A percentile compares a stretch with the other conserved stretches of the same genome.
Evolutionary conservation across 1,140 invertebrate genomes (phyloP).

Genomic region (Eriosoma lanigerum): DNA sequence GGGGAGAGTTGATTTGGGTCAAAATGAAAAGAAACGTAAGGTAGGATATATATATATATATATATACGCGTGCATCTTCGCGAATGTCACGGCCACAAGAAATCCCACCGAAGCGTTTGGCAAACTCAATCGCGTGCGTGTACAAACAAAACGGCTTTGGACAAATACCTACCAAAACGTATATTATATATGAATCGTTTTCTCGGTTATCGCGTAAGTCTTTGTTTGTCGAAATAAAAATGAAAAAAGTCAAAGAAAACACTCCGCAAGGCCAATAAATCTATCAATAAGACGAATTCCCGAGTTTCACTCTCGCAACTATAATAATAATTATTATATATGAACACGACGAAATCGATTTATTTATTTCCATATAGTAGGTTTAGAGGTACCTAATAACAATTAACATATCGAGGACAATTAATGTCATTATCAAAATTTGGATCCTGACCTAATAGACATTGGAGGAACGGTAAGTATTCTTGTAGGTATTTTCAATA

Average conservation of each 20-base stretch:
- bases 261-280: not conserved
- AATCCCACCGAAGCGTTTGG: conserved; percentile 26
- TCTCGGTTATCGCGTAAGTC: conserved; percentile 2
- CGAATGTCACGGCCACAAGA: not conserved
- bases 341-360: too few species aligned
- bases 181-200: not conserved
- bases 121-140: not conserved
- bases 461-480: too few species aligned
- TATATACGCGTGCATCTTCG: too few species aligned
- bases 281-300: not conserved
- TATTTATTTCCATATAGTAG: too few species aligned
- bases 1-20: not conserved
- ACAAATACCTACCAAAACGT: not conserved
- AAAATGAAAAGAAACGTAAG: conserved; percentile 2
- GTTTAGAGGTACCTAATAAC: too few species aligned
- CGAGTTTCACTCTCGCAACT: not conserved
- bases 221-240: conserved; percentile 22
- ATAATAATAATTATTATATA: too few species aligned
- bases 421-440: too few species aligned
- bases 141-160: conserved; percentile 17
- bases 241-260: not conserved
- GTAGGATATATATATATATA: not conserved
- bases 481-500: too few species aligned
- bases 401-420: too few species aligned
- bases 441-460: too few species aligned